Evolutionary conservation across 2,888 invertebrate species (phyloP).

Genomic region (Drosophila tanythrix): DNA sequence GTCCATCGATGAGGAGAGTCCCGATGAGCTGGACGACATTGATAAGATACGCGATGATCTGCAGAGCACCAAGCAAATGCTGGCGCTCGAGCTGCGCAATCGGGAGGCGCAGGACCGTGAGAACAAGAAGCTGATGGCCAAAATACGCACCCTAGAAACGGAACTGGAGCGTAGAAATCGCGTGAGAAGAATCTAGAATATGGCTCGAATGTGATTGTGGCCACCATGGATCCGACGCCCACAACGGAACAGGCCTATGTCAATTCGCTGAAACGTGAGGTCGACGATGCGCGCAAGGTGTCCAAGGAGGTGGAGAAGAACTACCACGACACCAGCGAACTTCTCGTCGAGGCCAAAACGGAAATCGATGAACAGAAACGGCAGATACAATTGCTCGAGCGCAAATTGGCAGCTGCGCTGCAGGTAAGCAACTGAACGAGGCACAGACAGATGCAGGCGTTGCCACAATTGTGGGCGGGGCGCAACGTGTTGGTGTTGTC

Average conservation of each 20-base stretch:
- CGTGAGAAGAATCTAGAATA: constrained; percentile 82
- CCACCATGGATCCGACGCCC: constrained; percentile 78
- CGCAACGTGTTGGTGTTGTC: constrained; percentile 70
- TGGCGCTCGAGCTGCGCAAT: constrained; percentile 93
- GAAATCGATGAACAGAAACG: constrained; percentile 93
- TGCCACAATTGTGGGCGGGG: constrained; percentile 8
- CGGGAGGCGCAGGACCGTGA: constrained; percentile 94
- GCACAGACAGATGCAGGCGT: constrained; percentile 5
- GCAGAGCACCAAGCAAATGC: constrained; percentile 95
- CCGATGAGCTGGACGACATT: constrained; percentile 95
- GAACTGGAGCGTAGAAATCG: constrained; percentile 90
- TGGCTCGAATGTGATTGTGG: constrained; percentile 82
- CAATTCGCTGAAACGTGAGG: constrained; percentile 89
- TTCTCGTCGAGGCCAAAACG: constrained; percentile 90
- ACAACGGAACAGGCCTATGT: constrained; percentile 88
- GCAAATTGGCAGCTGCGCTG: constrained; percentile 89
- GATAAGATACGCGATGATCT: constrained; percentile 95
- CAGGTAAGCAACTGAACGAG: constrained; percentile 85
- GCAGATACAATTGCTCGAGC: constrained; percentile 91
- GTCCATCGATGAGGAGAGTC: constrained; percentile 88
- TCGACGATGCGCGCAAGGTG: constrained; percentile 90
- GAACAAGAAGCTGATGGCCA: constrained; percentile 92
- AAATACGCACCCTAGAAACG: constrained; percentile 92
- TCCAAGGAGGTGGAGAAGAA: constrained; percentile 93
- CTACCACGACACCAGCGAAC: constrained; percentile 90